Evolutionary conservation across 2,888 invertebrate species (phyloP).

Genomic region (Sarcophaga caerulescens): DNA sequence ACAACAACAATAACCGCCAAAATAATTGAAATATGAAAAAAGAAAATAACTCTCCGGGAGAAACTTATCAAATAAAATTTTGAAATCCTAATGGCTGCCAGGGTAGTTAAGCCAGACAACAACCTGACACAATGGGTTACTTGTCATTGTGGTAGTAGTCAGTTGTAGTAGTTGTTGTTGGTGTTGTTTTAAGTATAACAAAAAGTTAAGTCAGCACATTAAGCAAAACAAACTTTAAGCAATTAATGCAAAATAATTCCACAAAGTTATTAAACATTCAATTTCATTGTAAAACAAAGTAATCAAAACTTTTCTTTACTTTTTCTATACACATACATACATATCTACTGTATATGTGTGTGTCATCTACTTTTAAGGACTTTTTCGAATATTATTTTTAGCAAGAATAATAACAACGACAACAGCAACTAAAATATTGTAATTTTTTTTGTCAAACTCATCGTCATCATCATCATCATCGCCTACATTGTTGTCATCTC

Average conservation of each 20-base stretch:
- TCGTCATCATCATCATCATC: not conserved
- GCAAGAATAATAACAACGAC: not conserved
- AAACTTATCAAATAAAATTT: conserved; percentile 24
- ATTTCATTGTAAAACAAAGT: conserved; percentile 75
- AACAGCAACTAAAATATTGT: conserved; percentile 23
- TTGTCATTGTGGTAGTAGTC: conserved; percentile 18
- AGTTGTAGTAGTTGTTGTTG: conserved; percentile 11
- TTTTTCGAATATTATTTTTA: conserved; percentile 48
- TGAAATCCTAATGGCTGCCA: not conserved
- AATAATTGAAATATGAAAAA: too few relatives aligned
- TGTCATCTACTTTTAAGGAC: too few relatives aligned
- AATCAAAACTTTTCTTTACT: conserved; percentile 72
- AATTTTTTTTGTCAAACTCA: not conserved
- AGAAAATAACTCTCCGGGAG: too few relatives aligned
- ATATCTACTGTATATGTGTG: not conserved
- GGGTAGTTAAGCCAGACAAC: conserved; percentile 7
- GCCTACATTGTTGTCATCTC: not conserved
- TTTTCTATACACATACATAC: not conserved
- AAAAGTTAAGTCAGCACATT: conserved; percentile 65
- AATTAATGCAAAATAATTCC: conserved; percentile 74
- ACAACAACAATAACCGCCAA: not conserved
- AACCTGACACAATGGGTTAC: conserved; percentile 34
- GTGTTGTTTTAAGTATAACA: conserved; percentile 33
- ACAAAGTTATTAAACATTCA: conserved; percentile 72
- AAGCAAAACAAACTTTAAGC: conserved; percentile 67